Base-by-base conservation (phyloP, 2,888 invertebrate species). In the Timandra comae region DNA sequence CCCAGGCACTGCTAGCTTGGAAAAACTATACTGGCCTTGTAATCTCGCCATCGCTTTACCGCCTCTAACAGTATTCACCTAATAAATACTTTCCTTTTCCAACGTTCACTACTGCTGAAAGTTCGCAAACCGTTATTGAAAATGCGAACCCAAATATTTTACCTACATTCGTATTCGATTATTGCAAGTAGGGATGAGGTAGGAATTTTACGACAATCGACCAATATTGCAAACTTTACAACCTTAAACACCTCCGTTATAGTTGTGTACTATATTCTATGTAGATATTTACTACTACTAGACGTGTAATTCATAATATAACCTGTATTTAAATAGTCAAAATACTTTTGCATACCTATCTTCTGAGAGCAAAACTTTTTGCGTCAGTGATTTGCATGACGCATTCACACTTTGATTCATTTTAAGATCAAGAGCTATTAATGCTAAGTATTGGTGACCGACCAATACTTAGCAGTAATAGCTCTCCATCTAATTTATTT, bases 31-130 rank as follows among this genome's bases (percentile, higher is more conserved):
- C 53, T 58, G 61, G 53, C 56, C 58, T 61, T 68, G 68, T 72
- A 78, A 77, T 72, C 67, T 72, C 68, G 56, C 60, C 66, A 64
- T 63, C 66, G 60, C 56, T 51, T 72, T 68, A 56, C 60, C 66
- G 64, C 64, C 66, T 61, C 56, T 51, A 56, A 61, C 63, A 70
- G 74, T 81, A 75, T 80, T 75, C 75, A 69, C 72, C 69, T 68
- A 77, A 80, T 81, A 81, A 79, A 79, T 75, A 74, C 69, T 70
- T 75, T 64, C 67, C 63, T 61, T 62, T 56, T 62, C 64, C 52
- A 66, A 68, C 69, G 63, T 67, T 67, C 59, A 54, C 61, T 58
- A 57, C 57, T 63, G 63, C 64, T 56, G 64, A 67, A 71, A 72
- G 59, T 72, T 69, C 46, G 58, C 57, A 61, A 71, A 69, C 63